Percentiles rank a stretch among this genome's conserved stretches.
These are phyloP conservation scores for Chlorops oryzae DNA, from an alignment of 1,140 invertebrate species.

Conservation along the genomic window DNA sequence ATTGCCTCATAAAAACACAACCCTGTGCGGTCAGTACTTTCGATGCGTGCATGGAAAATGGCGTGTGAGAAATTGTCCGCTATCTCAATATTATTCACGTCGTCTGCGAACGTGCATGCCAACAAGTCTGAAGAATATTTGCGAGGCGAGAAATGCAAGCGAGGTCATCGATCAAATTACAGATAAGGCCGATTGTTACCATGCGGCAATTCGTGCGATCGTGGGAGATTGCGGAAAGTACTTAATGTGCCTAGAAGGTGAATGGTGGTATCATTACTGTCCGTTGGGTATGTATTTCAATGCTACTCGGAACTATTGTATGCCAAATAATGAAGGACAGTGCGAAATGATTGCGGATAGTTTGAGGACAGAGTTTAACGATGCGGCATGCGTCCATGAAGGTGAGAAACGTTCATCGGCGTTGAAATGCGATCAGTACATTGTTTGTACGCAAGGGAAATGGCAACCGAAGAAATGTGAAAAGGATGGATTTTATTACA, in stretches of 20 bases:
- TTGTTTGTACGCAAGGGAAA: conserved; percentile 1
- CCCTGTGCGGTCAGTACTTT: conserved; percentile 34
- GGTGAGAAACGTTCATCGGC: conserved; percentile 4
- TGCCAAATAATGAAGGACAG: conserved; percentile 25
- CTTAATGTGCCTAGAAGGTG: conserved; percentile 37
- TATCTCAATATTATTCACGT: conserved; percentile 24
- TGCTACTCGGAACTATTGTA: conserved; percentile 29
- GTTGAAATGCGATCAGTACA: conserved; percentile 8
- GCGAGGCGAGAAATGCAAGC: background rate
- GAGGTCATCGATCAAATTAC: too few species aligned
- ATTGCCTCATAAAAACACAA: conserved; percentile 9
- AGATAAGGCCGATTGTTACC: too few species aligned
- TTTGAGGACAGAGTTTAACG: background rate
- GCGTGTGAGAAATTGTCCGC: conserved; percentile 31
- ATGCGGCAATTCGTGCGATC: conserved; percentile 22
- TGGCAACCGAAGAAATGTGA: conserved; percentile 12
- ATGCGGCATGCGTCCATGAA: background rate
- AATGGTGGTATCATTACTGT: conserved; percentile 38
- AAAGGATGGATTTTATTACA: conserved; percentile 9
- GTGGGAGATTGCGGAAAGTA: conserved; percentile 24
- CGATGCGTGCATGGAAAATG: conserved; percentile 33
- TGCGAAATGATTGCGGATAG: conserved; percentile 12
- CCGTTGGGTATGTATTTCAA: conserved; percentile 40
- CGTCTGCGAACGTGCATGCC: conserved; percentile 21
- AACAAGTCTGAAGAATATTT: conserved; percentile 4